Conservation (phyloP, 2,797 vertebrate genomes). For the Austrolebias charrua region DNA sequence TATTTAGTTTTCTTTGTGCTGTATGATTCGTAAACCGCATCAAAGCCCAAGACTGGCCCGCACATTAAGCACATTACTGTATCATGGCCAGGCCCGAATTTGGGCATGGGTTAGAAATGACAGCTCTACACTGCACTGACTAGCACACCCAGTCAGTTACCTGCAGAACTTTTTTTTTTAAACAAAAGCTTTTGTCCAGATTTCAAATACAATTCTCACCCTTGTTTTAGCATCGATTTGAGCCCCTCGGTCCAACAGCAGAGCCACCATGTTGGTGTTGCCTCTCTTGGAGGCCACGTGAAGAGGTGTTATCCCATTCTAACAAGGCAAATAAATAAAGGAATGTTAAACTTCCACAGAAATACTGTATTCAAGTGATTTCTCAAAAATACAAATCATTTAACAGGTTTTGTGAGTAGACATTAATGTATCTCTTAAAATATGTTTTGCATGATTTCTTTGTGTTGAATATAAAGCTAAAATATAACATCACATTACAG, state of each 20-base stretch:
- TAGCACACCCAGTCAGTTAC: too few species aligned
- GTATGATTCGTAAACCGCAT: too few species aligned
- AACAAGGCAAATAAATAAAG: constrained; percentile 31
- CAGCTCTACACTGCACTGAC: too few species aligned
- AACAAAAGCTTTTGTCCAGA: constrained; percentile 9
- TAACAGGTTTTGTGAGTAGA: background rate
- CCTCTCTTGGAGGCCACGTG: constrained; percentile 98
- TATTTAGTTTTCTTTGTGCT: too few species aligned
- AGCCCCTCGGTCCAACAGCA: constrained; percentile 90
- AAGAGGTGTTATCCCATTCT: constrained; percentile 97
- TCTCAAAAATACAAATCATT: background rate
- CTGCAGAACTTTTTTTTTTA: background rate
- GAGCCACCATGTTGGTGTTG: constrained; percentile 96
- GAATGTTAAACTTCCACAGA: background rate
- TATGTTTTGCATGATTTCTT: background rate
- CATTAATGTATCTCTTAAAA: background rate
- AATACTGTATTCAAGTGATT: background rate
- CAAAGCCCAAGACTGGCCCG: too few species aligned
- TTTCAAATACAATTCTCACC: constrained; percentile 76
- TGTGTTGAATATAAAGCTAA: background rate
- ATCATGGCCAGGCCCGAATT: too few species aligned
- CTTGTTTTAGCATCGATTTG: constrained; percentile 97
- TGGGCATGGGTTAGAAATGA: too few species aligned
- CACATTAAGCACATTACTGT: too few species aligned
- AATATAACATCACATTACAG: background rate